phyloP scores from a whole-genome alignment of 2,888 invertebrate species.

The Helicoverpa assulta region DNA sequence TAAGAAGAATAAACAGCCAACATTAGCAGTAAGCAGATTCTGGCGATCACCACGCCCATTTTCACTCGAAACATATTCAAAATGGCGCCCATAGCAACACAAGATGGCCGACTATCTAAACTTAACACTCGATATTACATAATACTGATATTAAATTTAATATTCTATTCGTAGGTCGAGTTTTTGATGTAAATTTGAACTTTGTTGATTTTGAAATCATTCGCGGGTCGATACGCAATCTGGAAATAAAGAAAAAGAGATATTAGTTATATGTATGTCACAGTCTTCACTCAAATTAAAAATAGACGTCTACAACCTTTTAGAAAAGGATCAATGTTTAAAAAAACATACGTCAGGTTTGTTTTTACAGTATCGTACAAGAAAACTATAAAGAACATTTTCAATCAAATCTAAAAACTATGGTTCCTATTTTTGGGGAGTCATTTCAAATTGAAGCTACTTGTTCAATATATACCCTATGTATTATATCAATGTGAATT shows the following conservation, averaged over 20 bases:
- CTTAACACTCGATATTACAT: constrained; percentile 83
- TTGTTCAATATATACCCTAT: too few species aligned
- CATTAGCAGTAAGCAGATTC: constrained; percentile 76
- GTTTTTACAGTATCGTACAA: too few species aligned
- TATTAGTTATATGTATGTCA: constrained; percentile 3
- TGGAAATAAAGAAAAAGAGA: constrained; percentile 67
- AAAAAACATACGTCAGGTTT: too few species aligned
- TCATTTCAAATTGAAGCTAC: too few species aligned
- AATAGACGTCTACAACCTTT: too few species aligned
- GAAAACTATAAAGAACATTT: too few species aligned
- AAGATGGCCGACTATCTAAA: constrained; percentile 74
- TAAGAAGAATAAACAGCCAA: constrained; percentile 84
- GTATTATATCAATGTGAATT: too few species aligned
- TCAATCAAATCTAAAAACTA: too few species aligned
- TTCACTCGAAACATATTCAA: constrained; percentile 74
- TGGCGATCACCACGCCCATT: constrained; percentile 73
- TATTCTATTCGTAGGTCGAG: constrained; percentile 67
- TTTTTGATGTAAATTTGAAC: constrained; percentile 58
- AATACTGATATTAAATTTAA: constrained; percentile 72
- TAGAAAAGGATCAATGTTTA: too few species aligned
- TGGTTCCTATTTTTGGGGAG: too few species aligned
- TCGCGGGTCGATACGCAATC: constrained; percentile 72
- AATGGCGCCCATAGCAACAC: constrained; percentile 79
- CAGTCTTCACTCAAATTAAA: too few species aligned
- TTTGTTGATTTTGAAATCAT: constrained; percentile 74